Evolutionary conservation across 2,113 vertebrate genomes (phyloP), one percentile per base, ranked within the genome.

Genomic region (Syngnathus floridae): DNA sequence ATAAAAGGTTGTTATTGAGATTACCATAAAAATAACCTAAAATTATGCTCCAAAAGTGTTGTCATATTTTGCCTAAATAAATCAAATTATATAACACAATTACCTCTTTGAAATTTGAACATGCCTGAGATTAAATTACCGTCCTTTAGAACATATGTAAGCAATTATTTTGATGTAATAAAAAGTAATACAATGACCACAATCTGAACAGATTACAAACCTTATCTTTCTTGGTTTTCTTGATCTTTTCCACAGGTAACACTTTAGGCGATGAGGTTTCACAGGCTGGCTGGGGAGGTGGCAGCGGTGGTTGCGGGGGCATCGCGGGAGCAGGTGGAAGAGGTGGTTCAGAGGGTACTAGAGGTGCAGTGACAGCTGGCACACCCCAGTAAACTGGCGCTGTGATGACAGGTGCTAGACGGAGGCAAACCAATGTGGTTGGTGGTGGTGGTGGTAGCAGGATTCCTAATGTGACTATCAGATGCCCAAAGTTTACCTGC

Each of bases 191-290:
- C 4, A 56, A 31, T 4, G 8, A 5, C n/a, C 4, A 8, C 5
- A 1, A 10, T 58, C 0, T 51, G 8, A 68, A 60, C 26, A 22
- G 31, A 2, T 22, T 58, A 0, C 16, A 63, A 72, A 97, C 96
- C 92, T 98, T 98, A 0, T 97, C 94, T 73, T 94, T 98, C 76
- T 94, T 95, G 19, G 82, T 71, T 72, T 97, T 99, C 76, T 93
- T 95, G 0, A 78, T 87, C 82, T 98, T 98, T 63, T 98, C 95
- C 0, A 80, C 65, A 0, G 90, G 81, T 0, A 86, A 78, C 0
- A 74, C 54, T 81, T 94, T 95, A 71, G 84, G 82, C 26, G 79
- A 83, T 0, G 86, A 81, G 0, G 83, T 88, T 19, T 94, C 92
- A 0, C 63, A 1, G 1, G 90, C 72, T 0, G 86, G 35, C 1